Conservation (phyloP, 1,140 invertebrate genomes). For the Dysdera silvatica region DNA sequence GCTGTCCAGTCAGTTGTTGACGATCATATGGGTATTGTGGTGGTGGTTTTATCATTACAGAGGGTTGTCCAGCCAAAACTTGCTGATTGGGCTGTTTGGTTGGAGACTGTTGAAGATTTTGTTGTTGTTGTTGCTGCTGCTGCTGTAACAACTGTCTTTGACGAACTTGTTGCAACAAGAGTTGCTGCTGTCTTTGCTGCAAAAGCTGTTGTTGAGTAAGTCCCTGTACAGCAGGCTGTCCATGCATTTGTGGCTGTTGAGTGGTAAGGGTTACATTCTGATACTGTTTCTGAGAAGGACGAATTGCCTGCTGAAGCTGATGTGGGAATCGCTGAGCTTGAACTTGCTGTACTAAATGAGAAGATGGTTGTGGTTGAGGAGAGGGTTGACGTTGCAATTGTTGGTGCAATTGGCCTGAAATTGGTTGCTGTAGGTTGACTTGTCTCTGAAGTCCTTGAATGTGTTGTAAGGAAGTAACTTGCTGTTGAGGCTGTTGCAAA, state of each 20-base stretch:
- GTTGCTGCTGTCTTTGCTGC: constrained; percentile 70
- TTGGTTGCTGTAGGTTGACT: neutral
- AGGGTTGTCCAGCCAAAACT: constrained; percentile 14
- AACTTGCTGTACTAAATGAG: neutral
- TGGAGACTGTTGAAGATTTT: constrained; percentile 47
- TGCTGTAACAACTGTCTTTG: constrained; percentile 46
- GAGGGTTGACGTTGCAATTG: too few species aligned
- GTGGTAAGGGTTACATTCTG: neutral
- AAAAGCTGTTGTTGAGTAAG: constrained; percentile 47
- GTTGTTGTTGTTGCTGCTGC: constrained; percentile 50
- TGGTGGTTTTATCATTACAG: constrained; percentile 29
- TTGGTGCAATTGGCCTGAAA: neutral
- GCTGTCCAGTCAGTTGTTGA: constrained; percentile 28
- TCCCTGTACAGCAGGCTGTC: constrained; percentile 39
- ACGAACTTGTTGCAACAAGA: constrained; percentile 61
- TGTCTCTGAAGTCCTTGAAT: constrained; percentile 6
- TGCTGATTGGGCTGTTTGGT: constrained; percentile 38
- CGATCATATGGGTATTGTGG: constrained; percentile 28
- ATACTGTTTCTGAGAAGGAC: constrained; percentile 20
- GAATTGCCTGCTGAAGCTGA: constrained; percentile 26
- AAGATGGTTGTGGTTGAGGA: constrained; percentile 6
- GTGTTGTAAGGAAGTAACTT: constrained; percentile 1
- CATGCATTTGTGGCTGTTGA: constrained; percentile 20
- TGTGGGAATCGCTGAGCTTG: neutral
- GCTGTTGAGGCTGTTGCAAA: constrained; percentile 2